Evolutionary conservation across 2,888 invertebrate species (phyloP).

Genomic region (Drosophila longiperda): DNA sequence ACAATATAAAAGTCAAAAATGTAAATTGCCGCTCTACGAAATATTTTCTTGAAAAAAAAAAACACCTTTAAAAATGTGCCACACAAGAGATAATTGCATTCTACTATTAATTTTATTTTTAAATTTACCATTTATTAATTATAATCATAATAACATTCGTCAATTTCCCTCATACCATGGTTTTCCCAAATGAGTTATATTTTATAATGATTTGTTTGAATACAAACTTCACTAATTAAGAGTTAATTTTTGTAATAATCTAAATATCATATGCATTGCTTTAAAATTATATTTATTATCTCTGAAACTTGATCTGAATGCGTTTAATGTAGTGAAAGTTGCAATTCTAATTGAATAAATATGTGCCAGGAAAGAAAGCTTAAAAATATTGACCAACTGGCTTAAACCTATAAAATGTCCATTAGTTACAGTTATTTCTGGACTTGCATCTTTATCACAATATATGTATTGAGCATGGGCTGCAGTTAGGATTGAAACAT

Average conservation of each 20-base stretch:
- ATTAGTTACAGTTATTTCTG: neutral
- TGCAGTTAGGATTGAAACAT: slow-evolving; percentile 3
- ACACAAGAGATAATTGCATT: too few relatives aligned
- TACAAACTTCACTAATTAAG: neutral
- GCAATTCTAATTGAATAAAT: neutral
- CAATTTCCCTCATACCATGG: neutral
- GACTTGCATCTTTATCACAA: neutral
- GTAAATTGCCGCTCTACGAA: too few relatives aligned
- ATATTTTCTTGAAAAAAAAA: neutral
- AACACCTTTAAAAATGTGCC: neutral
- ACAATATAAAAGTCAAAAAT: too few relatives aligned
- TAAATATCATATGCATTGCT: neutral
- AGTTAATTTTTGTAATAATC: neutral
- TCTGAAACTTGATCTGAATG: neutral
- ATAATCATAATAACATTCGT: neutral
- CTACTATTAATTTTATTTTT: too few relatives aligned
- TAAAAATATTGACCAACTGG: neutral
- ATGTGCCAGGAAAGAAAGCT: neutral
- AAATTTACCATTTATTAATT: neutral
- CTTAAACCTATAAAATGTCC: neutral
- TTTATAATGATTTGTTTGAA: neutral
- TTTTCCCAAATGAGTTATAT: neutral
- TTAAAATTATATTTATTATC: neutral
- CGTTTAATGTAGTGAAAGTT: neutral
- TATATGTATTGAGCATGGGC: slow-evolving; percentile 2